Evolutionary conservation across 2,113 vertebrate species (phyloP).

Genomic region (Engraulis encrasicolus): DNA sequence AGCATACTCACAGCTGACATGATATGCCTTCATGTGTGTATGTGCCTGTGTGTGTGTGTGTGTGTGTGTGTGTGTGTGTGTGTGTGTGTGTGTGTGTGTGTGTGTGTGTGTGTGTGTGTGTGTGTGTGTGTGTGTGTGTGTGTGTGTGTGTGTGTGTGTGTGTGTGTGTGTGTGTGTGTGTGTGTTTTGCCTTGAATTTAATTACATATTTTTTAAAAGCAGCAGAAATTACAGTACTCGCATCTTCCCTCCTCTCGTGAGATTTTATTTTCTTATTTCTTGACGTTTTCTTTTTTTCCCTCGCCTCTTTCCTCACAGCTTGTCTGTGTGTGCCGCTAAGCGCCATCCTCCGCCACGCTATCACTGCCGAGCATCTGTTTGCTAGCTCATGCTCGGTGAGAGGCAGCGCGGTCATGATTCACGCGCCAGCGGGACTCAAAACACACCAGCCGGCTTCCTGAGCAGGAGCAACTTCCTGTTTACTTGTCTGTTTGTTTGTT

Average conservation of each 20-base stretch:
- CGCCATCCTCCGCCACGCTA: conserved; percentile 54
- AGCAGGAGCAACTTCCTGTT: conserved; percentile 59
- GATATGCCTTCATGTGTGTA: background rate
- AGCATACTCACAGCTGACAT: background rate
- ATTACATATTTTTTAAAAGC: conserved; percentile 7
- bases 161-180: background rate
- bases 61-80: background rate
- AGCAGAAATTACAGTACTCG: background rate
- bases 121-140: conserved; percentile 1
- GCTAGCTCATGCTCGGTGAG: conserved; percentile 62
- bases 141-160: background rate
- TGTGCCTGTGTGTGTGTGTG: background rate
- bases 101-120: background rate
- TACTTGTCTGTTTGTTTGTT: conserved; percentile 51
- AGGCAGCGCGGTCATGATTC: conserved; percentile 60
- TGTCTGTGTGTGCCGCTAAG: conserved; percentile 57
- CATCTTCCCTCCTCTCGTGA: background rate
- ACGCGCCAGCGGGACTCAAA: conserved; percentile 60
- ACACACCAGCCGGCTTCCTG: conserved; percentile 68
- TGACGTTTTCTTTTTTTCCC: background rate
- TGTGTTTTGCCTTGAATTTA: background rate
- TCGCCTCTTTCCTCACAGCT: conserved; percentile 31
- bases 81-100: background rate
- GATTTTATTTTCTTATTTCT: too few relatives aligned
- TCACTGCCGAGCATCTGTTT: conserved; percentile 66